These are phyloP conservation scores for Cecidostiba fungosa DNA, from an alignment of 2,888 invertebrate genomes.

Conservation along the genomic window DNA sequence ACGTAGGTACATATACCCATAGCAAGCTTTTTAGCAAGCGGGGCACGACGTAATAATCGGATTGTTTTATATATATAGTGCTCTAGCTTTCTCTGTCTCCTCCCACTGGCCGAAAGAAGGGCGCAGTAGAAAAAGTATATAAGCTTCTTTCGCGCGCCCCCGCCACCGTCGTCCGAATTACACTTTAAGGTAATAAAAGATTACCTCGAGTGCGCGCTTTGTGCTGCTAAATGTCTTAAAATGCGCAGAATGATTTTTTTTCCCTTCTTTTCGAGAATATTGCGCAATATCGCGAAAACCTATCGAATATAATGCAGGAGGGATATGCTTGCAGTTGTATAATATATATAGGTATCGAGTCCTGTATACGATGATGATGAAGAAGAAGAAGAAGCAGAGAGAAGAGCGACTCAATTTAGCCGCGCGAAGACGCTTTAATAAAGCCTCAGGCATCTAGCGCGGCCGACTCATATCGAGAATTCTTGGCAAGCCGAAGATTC, in stretches of 20 bases:
- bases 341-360: not conserved
- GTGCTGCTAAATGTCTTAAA: not conserved
- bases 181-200: conserved; percentile 55
- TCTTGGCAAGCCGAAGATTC: conserved; percentile 74
- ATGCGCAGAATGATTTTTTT: not conserved
- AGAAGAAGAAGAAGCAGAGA: not conserved
- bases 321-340: too few species aligned
- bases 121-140: not conserved
- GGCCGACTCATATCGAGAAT: conserved; percentile 76
- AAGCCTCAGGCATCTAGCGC: conserved; percentile 66
- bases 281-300: conserved; percentile 1
- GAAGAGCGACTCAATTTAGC: not conserved
- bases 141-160: not conserved
- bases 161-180: conserved; percentile 39
- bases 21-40: conserved; percentile 29
- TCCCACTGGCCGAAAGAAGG: not conserved
- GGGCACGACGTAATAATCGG: conserved; percentile 71
- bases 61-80: conserved; percentile 70
- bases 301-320: not conserved
- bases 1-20: too few species aligned
- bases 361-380: not conserved
- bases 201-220: conserved; percentile 20
- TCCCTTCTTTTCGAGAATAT: not conserved
- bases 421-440: conserved; percentile 70
- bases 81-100: conserved; percentile 37